Percentiles rank a stretch among this genome's conserved stretches.
These are phyloP conservation scores for Tokudaia muenninki DNA, from an alignment of 2,797 vertebrate genomes.

Conservation along the genomic window DNA sequence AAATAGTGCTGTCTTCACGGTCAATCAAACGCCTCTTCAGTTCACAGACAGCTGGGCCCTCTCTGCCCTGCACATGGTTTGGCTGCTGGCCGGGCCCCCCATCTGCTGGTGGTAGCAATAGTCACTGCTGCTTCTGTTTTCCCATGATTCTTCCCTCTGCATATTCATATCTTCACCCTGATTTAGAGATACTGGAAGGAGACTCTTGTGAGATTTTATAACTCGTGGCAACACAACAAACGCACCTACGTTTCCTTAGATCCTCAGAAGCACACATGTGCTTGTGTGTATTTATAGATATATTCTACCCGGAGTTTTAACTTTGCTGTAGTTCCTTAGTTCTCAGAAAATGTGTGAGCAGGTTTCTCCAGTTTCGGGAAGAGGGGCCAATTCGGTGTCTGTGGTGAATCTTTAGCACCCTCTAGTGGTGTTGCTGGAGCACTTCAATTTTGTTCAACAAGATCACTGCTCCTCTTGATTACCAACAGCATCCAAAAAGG, in stretches of 20 bases:
- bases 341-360: slow-evolving; percentile 33
- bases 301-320: neutral
- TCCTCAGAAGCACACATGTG: slow-evolving; percentile 68
- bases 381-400: neutral
- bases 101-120: slow-evolving; percentile 39
- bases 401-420: slow-evolving; percentile 76
- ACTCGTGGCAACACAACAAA: slow-evolving; percentile 61
- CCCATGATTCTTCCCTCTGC: slow-evolving; percentile 47
- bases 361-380: slow-evolving; percentile 37
- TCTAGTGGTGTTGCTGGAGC: slow-evolving; percentile 55
- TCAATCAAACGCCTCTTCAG: slow-evolving; percentile 46
- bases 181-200: slow-evolving; percentile 51
- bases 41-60: slow-evolving; percentile 38
- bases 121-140: slow-evolving; percentile 47
- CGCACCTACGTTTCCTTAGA: slow-evolving; percentile 67
- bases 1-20: neutral
- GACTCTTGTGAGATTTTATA: slow-evolving; percentile 68
- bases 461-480: neutral
- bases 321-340: neutral
- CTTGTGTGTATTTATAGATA: slow-evolving; percentile 68
- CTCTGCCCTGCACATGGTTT: neutral
- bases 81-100: slow-evolving; percentile 51
- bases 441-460: neutral
- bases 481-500: neutral
- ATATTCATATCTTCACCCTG: slow-evolving; percentile 67